Percentiles rank a stretch among this genome's conserved stretches.
These are phyloP conservation scores for Genyomyrus donnyi DNA, from an alignment of 2,113 vertebrate species.

Conservation along the genomic window DNA sequence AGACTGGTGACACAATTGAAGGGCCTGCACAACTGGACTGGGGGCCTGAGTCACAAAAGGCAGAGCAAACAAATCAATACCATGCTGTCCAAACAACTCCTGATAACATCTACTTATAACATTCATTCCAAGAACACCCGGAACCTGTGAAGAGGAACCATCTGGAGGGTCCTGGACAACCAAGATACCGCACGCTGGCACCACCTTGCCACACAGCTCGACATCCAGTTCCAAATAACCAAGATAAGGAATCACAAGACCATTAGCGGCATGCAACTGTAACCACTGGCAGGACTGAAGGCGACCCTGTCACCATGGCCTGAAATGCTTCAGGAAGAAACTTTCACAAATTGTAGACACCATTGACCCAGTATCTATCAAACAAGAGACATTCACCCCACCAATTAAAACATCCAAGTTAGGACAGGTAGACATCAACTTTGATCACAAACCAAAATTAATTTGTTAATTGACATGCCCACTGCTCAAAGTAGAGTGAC, in stretches of 20 bases:
- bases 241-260: not conserved
- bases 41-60: no score
- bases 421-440: not conserved
- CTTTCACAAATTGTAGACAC: constrained; percentile 1
- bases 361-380: not conserved
- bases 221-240: not conserved
- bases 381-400: not conserved
- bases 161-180: not conserved
- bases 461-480: no score
- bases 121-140: no score
- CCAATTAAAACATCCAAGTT: not conserved
- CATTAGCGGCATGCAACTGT: constrained; percentile 14
- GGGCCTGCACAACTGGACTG: no score
- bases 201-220: not conserved
- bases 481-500: no score
- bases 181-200: not conserved
- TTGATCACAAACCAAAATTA: no score
- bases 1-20: no score
- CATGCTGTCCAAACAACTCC: no score
- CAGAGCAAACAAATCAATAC: no score
- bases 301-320: not conserved
- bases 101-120: no score
- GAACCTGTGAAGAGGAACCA: not conserved
- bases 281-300: constrained; percentile 14
- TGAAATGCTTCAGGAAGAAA: constrained; percentile 17